phyloP scores from a whole-genome alignment of 2,797 vertebrate genomes.

The Diceros bicornis region DNA sequence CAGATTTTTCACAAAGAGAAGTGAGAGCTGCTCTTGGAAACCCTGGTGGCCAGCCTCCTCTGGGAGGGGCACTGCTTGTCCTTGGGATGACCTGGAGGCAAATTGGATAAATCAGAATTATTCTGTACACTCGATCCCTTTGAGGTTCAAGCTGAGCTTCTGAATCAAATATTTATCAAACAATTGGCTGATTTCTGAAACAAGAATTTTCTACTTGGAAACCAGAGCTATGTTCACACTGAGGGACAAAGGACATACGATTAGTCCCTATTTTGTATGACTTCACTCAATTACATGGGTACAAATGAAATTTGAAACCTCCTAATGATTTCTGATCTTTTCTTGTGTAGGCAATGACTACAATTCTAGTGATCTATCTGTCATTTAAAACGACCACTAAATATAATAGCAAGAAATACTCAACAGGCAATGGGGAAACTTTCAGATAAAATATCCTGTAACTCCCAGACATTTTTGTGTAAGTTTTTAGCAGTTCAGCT shows the following conservation, averaged over 20 bases:
- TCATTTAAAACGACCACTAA: conserved; percentile 59
- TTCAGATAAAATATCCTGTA: conserved; percentile 81
- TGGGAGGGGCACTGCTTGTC: background rate
- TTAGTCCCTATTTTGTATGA: conserved; percentile 35
- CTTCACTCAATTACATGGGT: conserved; percentile 49
- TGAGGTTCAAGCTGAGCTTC: conserved; percentile 51
- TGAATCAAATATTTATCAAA: conserved; percentile 70
- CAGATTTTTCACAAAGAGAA: conserved; percentile 24
- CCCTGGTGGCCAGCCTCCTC: background rate
- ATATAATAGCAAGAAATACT: conserved; percentile 75
- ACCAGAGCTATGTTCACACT: conserved; percentile 54
- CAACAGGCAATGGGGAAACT: conserved; percentile 73
- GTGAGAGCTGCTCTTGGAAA: background rate
- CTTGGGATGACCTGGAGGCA: background rate
- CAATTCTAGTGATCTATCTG: conserved; percentile 10
- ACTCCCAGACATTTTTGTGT: conserved; percentile 74
- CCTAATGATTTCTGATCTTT: conserved; percentile 56
- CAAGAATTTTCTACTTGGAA: conserved; percentile 55
- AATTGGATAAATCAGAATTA: background rate
- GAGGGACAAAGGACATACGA: conserved; percentile 12
- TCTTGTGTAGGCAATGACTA: conserved; percentile 34
- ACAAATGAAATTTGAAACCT: conserved; percentile 65
- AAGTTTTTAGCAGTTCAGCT: conserved; percentile 79
- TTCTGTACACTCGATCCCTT: background rate
- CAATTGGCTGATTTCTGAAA: conserved; percentile 50